Percentiles rank a stretch among this genome's conserved stretches.
phyloP scores from a whole-genome alignment of 2,113 vertebrate species.

The Oryctolagus cuniculus region DNA sequence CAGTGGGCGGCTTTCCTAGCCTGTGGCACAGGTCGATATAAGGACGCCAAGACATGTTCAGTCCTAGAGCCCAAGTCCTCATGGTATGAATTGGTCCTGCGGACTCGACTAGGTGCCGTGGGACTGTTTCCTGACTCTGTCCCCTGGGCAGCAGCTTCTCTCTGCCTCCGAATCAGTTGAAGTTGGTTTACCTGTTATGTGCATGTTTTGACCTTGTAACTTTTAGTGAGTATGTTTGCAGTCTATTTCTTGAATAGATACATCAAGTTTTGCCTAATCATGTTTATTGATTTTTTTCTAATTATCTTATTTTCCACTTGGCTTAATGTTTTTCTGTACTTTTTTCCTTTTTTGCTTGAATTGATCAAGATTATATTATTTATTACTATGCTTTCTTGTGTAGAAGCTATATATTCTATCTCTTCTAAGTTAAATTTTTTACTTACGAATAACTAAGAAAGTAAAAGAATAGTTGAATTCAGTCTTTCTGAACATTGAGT shows the following conservation, averaged over 20 bases:
- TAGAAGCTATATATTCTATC: neutral
- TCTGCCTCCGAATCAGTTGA: neutral
- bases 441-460: neutral
- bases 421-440: neutral
- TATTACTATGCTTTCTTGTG: neutral
- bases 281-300: neutral
- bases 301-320: neutral
- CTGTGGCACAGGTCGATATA: neutral
- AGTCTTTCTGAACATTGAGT: neutral
- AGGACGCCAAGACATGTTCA: neutral
- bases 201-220: neutral
- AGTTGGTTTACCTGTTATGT: neutral
- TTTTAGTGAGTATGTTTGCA: neutral
- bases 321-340: neutral
- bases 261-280: neutral
- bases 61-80: neutral
- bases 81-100: neutral
- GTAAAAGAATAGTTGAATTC: neutral
- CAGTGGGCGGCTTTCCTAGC: neutral
- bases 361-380: constrained; percentile 6
- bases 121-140: neutral
- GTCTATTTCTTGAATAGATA: constrained; percentile 19
- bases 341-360: constrained; percentile 27
- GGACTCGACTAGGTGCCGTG: neutral
- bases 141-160: neutral